Percentiles rank a stretch among this genome's conserved stretches.
Evolutionary conservation across 2,113 vertebrate species (phyloP).

Genomic region (Amphiprion ocellaris): DNA sequence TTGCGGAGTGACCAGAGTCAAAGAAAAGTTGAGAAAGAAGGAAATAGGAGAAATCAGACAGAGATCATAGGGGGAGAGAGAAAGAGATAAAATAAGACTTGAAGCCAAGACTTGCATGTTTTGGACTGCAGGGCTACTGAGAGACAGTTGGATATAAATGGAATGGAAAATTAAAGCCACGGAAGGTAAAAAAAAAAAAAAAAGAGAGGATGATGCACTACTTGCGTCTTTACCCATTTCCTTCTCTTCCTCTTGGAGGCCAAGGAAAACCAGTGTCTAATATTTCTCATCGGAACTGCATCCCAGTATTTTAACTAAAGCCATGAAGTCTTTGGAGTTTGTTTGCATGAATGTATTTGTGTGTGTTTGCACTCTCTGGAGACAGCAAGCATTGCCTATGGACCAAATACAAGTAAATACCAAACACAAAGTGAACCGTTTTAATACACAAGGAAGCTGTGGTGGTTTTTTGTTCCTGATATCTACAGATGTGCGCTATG

Average conservation of each 20-base stretch:
- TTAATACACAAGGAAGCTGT: neutral
- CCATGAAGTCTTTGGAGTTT: conserved; percentile 20
- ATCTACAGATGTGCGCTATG: neutral
- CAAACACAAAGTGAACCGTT: conserved; percentile 9
- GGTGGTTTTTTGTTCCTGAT: neutral
- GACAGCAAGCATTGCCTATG: conserved; percentile 13
- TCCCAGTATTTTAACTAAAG: conserved; percentile 47
- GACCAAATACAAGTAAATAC: conserved; percentile 35
- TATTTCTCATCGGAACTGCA: conserved; percentile 84
- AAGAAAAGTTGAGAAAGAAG: neutral
- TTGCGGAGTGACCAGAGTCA: neutral
- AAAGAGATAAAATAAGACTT: conserved; percentile 7
- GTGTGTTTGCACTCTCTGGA: conserved; percentile 28
- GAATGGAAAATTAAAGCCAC: conserved; percentile 82
- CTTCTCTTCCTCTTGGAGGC: conserved; percentile 63
- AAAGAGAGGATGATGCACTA: conserved; percentile 64
- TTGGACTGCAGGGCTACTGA: conserved; percentile 31
- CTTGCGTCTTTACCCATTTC: conserved; percentile 69
- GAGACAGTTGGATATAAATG: conserved; percentile 79
- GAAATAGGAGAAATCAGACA: neutral
- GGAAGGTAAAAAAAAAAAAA: conserved; percentile 70
- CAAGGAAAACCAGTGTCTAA: conserved; percentile 54
- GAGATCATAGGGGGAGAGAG: neutral
- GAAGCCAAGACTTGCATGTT: conserved; percentile 15
- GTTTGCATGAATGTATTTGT: conserved; percentile 39